Percentiles rank a stretch among this genome's conserved stretches.
Conservation (phyloP, 2,888 invertebrate genomes). For the Argynnis bischoffii region DNA sequence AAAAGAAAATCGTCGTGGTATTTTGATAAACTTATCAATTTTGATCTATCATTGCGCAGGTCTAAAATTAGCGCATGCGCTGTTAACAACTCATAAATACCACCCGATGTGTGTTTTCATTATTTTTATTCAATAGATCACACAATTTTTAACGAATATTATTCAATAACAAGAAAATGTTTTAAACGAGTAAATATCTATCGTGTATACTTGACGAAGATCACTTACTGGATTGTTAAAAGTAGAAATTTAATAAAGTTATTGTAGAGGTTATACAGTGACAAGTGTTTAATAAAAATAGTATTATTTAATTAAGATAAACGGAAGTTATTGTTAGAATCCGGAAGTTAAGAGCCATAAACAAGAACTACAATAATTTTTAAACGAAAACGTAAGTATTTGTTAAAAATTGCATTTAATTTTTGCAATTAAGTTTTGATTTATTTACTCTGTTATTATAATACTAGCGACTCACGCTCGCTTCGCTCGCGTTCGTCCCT, state of each 20-base stretch:
- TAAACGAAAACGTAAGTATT: too few relatives aligned
- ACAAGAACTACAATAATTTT: not conserved
- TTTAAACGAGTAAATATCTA: not conserved
- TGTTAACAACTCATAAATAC: slow-evolving; percentile 34
- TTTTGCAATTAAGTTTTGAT: too few relatives aligned
- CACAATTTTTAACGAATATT: slow-evolving; percentile 1
- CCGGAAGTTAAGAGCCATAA: not conserved
- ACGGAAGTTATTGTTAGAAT: not conserved
- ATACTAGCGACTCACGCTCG: too few relatives aligned
- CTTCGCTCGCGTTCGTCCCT: too few relatives aligned
- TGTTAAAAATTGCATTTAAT: too few relatives aligned
- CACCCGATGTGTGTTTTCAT: slow-evolving; percentile 52
- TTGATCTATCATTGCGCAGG: slow-evolving; percentile 48
- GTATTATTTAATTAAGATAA: not conserved
- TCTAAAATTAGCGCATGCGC: slow-evolving; percentile 49
- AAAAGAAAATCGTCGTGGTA: not conserved
- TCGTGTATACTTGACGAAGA: too few relatives aligned
- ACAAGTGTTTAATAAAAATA: slow-evolving; percentile 13
- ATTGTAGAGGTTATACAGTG: slow-evolving; percentile 9
- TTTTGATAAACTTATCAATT: slow-evolving; percentile 8
- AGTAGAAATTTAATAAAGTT: not conserved
- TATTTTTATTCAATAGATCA: slow-evolving; percentile 26
- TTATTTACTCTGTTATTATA: too few relatives aligned
- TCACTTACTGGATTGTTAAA: not conserved
- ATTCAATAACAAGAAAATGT: not conserved